phyloP scores from a whole-genome alignment of 2,797 vertebrate species.

The Falco cherrug region DNA sequence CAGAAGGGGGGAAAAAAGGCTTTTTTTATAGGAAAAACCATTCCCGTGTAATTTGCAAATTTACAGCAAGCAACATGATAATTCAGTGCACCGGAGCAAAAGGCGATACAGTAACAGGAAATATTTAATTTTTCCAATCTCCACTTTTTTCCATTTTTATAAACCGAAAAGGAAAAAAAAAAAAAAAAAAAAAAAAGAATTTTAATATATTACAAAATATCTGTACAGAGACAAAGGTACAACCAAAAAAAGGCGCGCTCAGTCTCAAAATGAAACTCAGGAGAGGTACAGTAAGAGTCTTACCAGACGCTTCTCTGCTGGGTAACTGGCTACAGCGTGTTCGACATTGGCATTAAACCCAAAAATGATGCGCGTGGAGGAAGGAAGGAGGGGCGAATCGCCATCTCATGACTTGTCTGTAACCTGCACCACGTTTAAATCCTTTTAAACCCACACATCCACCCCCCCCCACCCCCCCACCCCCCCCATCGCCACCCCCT shows the following conservation, averaged over 20 bases:
- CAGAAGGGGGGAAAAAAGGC: neutral
- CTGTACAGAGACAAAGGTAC: slow-evolving; percentile 85
- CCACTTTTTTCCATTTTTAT: slow-evolving; percentile 86
- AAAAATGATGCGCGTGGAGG: neutral
- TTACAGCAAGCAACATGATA: neutral
- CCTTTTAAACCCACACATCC: neutral
- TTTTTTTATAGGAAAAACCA: neutral
- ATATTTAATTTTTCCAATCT: slow-evolving; percentile 82
- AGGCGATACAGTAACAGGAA: slow-evolving; percentile 76
- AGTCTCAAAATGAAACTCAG: slow-evolving; percentile 51
- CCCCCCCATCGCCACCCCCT: too few species aligned
- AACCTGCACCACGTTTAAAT: neutral
- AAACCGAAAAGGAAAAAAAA: slow-evolving; percentile 85
- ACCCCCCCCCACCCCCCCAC: too few species aligned
- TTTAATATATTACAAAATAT: slow-evolving; percentile 90
- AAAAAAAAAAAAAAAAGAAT: neutral
- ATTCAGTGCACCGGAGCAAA: slow-evolving; percentile 61
- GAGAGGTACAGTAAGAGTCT: slow-evolving; percentile 43
- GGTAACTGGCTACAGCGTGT: neutral
- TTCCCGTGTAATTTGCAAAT: neutral
- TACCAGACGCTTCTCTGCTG: slow-evolving; percentile 52
- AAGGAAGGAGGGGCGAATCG: neutral
- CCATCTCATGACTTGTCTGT: neutral
- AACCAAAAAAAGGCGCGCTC: slow-evolving; percentile 64
- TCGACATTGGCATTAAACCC: neutral